Conservation (phyloP, 2,797 vertebrate genomes). For the Taeniopygia guttata region DNA sequence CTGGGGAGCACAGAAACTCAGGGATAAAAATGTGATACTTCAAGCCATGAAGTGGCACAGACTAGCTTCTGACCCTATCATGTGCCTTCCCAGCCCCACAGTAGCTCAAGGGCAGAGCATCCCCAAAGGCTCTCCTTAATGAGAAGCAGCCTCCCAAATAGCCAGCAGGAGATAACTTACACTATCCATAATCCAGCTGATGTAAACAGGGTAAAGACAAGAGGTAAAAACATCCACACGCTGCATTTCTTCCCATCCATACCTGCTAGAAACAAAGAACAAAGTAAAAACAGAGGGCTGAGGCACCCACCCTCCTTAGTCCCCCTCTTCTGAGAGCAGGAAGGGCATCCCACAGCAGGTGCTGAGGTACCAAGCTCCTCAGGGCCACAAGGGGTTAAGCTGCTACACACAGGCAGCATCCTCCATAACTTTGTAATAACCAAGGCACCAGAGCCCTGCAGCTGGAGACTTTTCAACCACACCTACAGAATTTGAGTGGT, state of each 20-base stretch:
- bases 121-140: too few relatives aligned
- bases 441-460: background rate
- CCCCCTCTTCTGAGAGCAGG: background rate
- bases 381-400: background rate
- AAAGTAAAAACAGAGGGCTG: constrained; percentile 21
- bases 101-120: background rate
- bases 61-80: background rate
- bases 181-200: constrained; percentile 89
- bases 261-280: constrained; percentile 50
- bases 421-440: background rate
- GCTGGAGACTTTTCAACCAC: background rate
- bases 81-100: background rate
- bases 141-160: background rate
- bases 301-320: background rate
- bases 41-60: background rate
- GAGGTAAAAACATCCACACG: constrained; percentile 87
- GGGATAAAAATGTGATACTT: background rate
- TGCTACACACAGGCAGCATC: background rate
- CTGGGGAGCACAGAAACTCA: background rate
- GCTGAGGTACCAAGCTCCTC: background rate
- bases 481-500: background rate
- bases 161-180: constrained; percentile 76
- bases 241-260: constrained; percentile 84
- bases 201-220: constrained; percentile 81
- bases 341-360: background rate